A percentile compares a stretch with the other conserved stretches of the same genome.
Evolutionary conservation across 1,140 invertebrate genomes (phyloP).

Genomic region (Macrobrachium rosenbergii): DNA sequence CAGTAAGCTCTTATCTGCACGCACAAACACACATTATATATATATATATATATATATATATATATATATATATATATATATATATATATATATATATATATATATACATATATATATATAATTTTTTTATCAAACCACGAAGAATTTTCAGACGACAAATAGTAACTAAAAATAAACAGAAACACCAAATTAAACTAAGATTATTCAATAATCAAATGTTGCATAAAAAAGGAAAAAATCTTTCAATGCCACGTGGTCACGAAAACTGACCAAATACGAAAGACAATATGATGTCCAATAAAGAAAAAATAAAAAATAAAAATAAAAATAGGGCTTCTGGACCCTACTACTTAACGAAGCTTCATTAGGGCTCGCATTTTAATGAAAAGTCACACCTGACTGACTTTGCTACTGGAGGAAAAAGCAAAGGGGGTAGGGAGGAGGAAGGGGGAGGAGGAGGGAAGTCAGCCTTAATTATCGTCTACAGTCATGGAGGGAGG

Average conservation of each 20-base stretch:
- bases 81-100: too few relatives aligned
- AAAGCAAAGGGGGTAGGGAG: background rate
- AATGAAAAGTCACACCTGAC: background rate
- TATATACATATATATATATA: too few relatives aligned
- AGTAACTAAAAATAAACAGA: background rate
- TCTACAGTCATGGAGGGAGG: background rate
- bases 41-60: too few relatives aligned
- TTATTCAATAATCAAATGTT: too few relatives aligned
- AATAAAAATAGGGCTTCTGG: background rate
- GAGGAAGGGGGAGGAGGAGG: background rate
- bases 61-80: too few relatives aligned
- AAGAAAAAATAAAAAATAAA: background rate
- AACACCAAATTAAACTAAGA: background rate
- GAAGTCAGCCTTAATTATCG: background rate
- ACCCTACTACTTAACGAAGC: background rate
- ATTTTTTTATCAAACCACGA: too few relatives aligned
- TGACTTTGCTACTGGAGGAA: background rate
- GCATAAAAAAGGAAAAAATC: too few relatives aligned
- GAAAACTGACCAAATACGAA: background rate
- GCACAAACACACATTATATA: too few relatives aligned
- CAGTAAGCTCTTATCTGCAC: too few relatives aligned
- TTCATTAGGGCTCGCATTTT: constrained; percentile 6
- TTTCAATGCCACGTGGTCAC: too few relatives aligned
- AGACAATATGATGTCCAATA: background rate
- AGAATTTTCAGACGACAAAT: background rate